Percentiles rank a stretch among this genome's conserved stretches.
These are phyloP conservation scores for Xyliphius kryptos DNA, from an alignment of 2,113 vertebrate genomes.

Conservation along the genomic window DNA sequence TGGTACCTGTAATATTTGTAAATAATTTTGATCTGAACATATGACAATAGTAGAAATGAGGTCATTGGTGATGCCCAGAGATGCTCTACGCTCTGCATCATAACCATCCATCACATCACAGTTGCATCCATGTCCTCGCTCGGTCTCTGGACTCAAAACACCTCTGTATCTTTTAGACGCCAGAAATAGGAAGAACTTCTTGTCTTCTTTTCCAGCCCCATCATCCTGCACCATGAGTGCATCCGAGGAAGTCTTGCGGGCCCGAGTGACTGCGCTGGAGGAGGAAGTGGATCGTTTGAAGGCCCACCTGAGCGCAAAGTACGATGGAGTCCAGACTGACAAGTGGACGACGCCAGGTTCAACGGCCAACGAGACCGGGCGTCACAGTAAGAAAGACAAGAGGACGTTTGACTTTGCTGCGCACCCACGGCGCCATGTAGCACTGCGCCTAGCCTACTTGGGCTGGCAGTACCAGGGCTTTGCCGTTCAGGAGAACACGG, in stretches of 20 bases:
- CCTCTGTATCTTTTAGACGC: no score
- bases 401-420: slow-evolving; percentile 74
- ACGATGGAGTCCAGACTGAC: slow-evolving; percentile 3
- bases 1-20: no score
- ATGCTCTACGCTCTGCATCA: no score
- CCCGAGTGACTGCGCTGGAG: slow-evolving; percentile 73
- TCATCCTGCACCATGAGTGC: slow-evolving; percentile 47
- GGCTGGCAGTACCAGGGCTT: slow-evolving; percentile 96
- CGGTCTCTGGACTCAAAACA: no score
- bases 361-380: slow-evolving; percentile 1
- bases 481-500: slow-evolving; percentile 93
- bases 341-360: not conserved
- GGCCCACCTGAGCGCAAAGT: slow-evolving; percentile 54
- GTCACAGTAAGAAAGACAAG: slow-evolving; percentile 43
- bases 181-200: no score
- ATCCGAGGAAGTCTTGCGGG: slow-evolving; percentile 55
- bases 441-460: slow-evolving; percentile 83
- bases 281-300: slow-evolving; percentile 70
- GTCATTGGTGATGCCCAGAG: no score
- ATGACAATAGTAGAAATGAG: no score
- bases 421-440: slow-evolving; percentile 75
- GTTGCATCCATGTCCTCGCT: no score
- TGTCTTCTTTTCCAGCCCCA: no score
- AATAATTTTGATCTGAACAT: no score
- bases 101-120: no score